Percentiles rank a stretch among this genome's conserved stretches.
Evolutionary conservation across 2,797 vertebrate species (phyloP).

Genomic region (Leucoraja ocellata): DNA sequence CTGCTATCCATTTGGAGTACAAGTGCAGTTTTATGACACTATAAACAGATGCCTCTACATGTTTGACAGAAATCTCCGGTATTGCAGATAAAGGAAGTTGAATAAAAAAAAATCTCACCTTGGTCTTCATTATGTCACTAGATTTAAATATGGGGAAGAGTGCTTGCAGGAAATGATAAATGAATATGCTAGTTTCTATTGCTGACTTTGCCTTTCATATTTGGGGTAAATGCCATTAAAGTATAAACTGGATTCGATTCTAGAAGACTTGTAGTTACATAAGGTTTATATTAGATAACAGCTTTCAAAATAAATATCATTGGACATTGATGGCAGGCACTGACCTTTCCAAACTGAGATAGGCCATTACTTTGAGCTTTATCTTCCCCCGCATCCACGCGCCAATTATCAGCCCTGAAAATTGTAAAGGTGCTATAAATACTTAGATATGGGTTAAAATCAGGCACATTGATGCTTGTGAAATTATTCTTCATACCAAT

Average conservation of each 20-base stretch:
- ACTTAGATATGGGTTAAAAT: not conserved
- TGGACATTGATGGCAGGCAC: constrained; percentile 38
- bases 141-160: not conserved
- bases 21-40: no score
- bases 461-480: not conserved
- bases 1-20: no score
- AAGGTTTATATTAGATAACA: not conserved
- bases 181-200: not conserved
- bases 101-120: not conserved
- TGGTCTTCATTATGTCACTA: not conserved
- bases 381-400: constrained; percentile 63
- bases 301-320: not conserved
- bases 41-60: not conserved
- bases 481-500: not conserved
- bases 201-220: not conserved
- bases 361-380: constrained; percentile 63
- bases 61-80: not conserved
- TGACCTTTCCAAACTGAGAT: constrained; percentile 78
- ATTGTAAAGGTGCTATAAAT: not conserved
- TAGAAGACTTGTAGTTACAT: not conserved
- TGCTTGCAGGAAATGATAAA: not conserved
- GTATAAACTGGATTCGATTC: not conserved
- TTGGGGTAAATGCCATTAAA: not conserved
- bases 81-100: not conserved
- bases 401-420: constrained; percentile 86